Evolutionary conservation across 1,140 invertebrate species (phyloP), one percentile per base, ranked within the genome.

Genomic region (Trialeurodes vaporariorum): DNA sequence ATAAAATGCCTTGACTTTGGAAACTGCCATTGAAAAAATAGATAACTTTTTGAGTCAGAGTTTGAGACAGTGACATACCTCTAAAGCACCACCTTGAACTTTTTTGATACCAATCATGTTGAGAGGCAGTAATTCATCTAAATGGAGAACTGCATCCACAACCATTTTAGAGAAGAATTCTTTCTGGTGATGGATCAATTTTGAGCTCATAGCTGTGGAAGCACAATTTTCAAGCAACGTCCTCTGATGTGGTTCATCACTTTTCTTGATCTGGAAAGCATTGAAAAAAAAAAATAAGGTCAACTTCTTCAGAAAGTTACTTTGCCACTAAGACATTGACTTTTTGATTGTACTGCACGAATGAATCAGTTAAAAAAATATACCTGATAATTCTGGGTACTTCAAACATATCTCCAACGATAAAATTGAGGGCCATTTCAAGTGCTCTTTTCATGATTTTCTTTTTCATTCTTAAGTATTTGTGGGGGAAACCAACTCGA

Each of bases 101-200:
- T 99, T 98, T 81, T 99, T 99, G 69, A 99, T 96, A 66, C 98
- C 97, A 79, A 99, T 99, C 96, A 99, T 99, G 76, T 98, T 96
- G 17, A 99, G 81, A 0, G 97, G 96, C 70, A 98, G 79, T 40
- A 98, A 81, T 17, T 96, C 93, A 78, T 99, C 97, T 67, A 99
- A 80, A 27, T 88, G 84, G 71, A 96, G 83, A 1, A 99, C 97
- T 70, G 97, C 97, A 78, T 98, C 94, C 0, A 99, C 97, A 11
- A 98, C 96, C 86, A 99, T 95, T 75, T 88, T 87, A 25, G 94
- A 88, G 79, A 99, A 99, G 81, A 98, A 98, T 63, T 90, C 89
- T 78, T 94, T 96, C 75, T 98, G 93, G 73, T 91, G 89, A 75
- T 96, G 91, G 74, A 98, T 94, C 67, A 99, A 80, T 80, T 99